Evolutionary conservation across 2,797 vertebrate species (phyloP).

Genomic region (Halcyon badia): DNA sequence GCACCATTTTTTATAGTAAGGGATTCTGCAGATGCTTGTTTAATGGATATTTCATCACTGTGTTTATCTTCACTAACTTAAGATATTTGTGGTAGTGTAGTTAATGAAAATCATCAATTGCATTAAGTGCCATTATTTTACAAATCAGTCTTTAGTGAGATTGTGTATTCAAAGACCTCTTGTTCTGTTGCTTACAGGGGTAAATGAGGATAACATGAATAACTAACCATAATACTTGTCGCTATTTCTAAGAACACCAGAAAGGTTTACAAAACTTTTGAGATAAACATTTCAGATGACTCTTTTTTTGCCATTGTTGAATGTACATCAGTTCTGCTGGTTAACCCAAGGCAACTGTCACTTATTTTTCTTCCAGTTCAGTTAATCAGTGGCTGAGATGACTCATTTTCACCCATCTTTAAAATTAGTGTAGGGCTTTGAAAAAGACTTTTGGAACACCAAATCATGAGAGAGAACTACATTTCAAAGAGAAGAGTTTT

Average conservation of each 20-base stretch:
- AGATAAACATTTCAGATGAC: neutral
- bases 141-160: neutral
- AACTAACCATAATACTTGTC: neutral
- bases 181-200: neutral
- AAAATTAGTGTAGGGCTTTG: neutral
- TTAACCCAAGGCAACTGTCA: constrained; percentile 47
- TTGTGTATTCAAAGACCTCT: neutral
- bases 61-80: neutral
- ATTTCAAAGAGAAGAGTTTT: neutral
- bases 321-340: neutral
- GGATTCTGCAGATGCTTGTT: neutral
- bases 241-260: neutral
- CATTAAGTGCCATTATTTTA: neutral
- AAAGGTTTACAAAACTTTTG: neutral
- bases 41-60: neutral
- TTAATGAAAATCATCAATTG: neutral
- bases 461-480: neutral
- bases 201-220: neutral
- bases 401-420: neutral
- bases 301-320: neutral
- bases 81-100: neutral
- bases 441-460: neutral
- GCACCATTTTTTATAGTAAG: neutral
- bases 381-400: neutral
- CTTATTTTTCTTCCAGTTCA: constrained; percentile 30